Base-by-base conservation (phyloP, 2,888 invertebrate genomes). In the Timandra comae region DNA sequence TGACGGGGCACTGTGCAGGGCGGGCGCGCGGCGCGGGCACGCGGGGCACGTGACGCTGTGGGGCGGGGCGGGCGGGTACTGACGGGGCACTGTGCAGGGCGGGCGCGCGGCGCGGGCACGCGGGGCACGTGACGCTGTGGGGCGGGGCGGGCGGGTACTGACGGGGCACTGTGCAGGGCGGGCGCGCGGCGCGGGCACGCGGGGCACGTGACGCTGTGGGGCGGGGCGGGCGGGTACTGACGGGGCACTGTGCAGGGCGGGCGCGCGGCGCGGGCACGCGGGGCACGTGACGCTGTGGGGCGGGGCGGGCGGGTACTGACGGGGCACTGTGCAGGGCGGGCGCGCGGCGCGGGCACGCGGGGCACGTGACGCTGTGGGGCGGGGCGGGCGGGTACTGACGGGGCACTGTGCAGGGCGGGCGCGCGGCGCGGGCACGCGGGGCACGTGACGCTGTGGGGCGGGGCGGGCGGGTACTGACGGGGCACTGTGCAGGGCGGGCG, bases 131-230 rank as follows among this genome's bases (percentile, higher is more conserved):
- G 38, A 51, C 41, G 30, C 65, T 49, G 46, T 56, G 31, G 50
- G 52, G 9, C 44, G 39, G 20, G 35, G 34, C 48, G 49, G 44
- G 40, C 24, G 22, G 31, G n/a, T n/a, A n/a, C n/a, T n/a, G n/a
- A n/a, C 34, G 13, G 29, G 29, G 27, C 38, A 30, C 21, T 27
- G 11, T 11, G 25, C 21, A 25, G 29, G 34, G 24, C 7, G 2
- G 16, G 36, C 5, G 42, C 64, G 70, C 46, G 66, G 67, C 68
- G 24, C 10, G 27, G 27, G 38, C 46, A 71, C 71, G 29, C 12
- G 12, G 22, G 24, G 25, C 21, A 28, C 24, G 46, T 43, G 38
- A 51, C 41, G 30, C 65, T 49, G 46, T 56, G 31, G 50, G 52
- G 9, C 44, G 39, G 20, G 35, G 34, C 48, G 49, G 44, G 40